phyloP scores from a whole-genome alignment of 1,140 invertebrate genomes.

The Cherax quadricarinatus region DNA sequence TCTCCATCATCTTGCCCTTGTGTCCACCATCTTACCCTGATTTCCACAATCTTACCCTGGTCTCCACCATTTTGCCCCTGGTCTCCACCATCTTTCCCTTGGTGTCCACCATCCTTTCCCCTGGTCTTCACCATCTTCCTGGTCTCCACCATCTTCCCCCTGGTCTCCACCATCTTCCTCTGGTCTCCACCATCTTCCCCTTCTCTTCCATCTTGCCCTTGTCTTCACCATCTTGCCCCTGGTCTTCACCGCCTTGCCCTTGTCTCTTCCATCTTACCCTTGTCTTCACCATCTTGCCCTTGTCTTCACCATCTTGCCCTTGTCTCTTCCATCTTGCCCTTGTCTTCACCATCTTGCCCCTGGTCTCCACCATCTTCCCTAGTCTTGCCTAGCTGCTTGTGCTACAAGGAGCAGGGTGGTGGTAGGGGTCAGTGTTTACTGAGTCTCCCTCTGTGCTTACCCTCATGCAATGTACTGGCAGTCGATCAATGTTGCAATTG shows the following conservation, averaged over 20 bases:
- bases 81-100: not conserved
- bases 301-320: not conserved
- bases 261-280: not conserved
- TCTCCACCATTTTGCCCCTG: not conserved
- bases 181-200: not conserved
- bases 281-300: not conserved
- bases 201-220: too few species aligned
- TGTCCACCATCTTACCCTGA: not conserved
- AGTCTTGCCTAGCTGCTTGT: not conserved
- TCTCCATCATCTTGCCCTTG: not conserved
- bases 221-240: not conserved
- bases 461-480: slow-evolving; percentile 56
- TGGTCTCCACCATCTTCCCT: too few species aligned
- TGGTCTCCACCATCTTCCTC: not conserved
- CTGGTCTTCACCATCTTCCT: not conserved
- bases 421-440: slow-evolving; percentile 25
- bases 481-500: slow-evolving; percentile 52
- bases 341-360: not conserved
- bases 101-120: not conserved
- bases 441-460: slow-evolving; percentile 28
- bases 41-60: not conserved
- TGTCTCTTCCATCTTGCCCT: not conserved
- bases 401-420: slow-evolving; percentile 20
- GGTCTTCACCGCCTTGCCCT: not conserved
- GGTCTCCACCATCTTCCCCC: not conserved